These are phyloP conservation scores for Cyrtodaria siliqua DNA, from an alignment of 2,888 invertebrate genomes.

Conservation along the genomic window DNA sequence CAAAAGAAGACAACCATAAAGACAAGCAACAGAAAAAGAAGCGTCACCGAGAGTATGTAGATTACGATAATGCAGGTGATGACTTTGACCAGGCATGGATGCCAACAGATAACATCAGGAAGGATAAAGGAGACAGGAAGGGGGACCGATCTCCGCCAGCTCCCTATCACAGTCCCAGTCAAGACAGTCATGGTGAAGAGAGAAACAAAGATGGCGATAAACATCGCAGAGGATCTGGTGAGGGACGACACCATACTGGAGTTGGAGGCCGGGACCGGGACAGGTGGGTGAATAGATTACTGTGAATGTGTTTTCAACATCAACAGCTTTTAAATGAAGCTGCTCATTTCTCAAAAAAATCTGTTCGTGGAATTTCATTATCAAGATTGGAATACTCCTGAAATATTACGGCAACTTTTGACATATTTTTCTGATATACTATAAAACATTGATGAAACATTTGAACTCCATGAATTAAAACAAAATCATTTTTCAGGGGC, in stretches of 20 bases:
- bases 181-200: slow-evolving; percentile 41
- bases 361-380: no score
- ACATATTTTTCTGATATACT: no score
- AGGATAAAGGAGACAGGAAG: slow-evolving; percentile 50
- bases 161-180: slow-evolving; percentile 38
- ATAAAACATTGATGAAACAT: no score
- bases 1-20: slow-evolving; percentile 57
- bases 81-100: slow-evolving; percentile 61
- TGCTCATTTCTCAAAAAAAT: no score
- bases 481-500: no score
- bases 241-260: slow-evolving; percentile 39
- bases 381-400: no score
- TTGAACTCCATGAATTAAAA: no score
- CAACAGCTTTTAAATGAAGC: no score
- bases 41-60: slow-evolving; percentile 71
- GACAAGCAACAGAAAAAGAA: slow-evolving; percentile 70
- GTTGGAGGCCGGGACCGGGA: slow-evolving; percentile 41
- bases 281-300: slow-evolving; percentile 12
- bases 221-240: slow-evolving; percentile 43
- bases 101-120: slow-evolving; percentile 27
- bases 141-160: slow-evolving; percentile 35
- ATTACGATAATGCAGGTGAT: slow-evolving; percentile 77
- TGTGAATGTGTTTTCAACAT: no score
- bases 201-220: slow-evolving; percentile 45
- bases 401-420: no score